Conservation (phyloP, 2,888 invertebrate species). For the Synergus laeviventris region DNA sequence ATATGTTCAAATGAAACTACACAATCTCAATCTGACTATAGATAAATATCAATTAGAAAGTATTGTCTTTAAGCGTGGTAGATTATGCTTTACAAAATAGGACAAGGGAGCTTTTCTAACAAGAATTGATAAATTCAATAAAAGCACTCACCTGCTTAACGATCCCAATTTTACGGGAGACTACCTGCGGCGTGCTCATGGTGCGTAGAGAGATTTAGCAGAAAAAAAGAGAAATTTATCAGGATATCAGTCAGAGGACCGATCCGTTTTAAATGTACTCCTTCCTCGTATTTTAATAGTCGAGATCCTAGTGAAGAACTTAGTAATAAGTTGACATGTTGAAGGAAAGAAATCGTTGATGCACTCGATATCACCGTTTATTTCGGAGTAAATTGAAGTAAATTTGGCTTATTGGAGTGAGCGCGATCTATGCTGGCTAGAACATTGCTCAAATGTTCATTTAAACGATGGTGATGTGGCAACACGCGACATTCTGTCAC, state of each 20-base stretch:
- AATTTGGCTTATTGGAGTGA: slow-evolving; percentile 59
- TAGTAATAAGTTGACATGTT: slow-evolving; percentile 67
- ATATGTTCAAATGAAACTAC: slow-evolving; percentile 6
- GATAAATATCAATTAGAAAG: slow-evolving; percentile 2
- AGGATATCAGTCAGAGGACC: slow-evolving; percentile 22
- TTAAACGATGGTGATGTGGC: slow-evolving; percentile 70
- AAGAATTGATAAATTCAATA: not conserved
- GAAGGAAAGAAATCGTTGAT: slow-evolving; percentile 43
- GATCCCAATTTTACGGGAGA: slow-evolving; percentile 74
- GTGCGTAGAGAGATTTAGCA: slow-evolving; percentile 45
- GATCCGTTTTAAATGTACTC: slow-evolving; percentile 8
- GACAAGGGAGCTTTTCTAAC: not conserved
- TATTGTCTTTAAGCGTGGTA: not conserved
- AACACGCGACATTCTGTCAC: slow-evolving; percentile 71
- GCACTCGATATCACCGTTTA: slow-evolving; percentile 65
- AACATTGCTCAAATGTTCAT: slow-evolving; percentile 65
- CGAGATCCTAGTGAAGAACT: slow-evolving; percentile 41
- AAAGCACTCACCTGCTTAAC: slow-evolving; percentile 79
- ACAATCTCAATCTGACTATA: not conserved
- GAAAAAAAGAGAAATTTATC: slow-evolving; percentile 41
- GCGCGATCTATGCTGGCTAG: slow-evolving; percentile 69
- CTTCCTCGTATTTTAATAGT: slow-evolving; percentile 18
- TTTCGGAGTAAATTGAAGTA: slow-evolving; percentile 49
- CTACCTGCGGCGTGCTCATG: slow-evolving; percentile 58
- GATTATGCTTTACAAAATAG: not conserved